Conservation (phyloP, 2,888 invertebrate species). For the Ptilodon capucinus region DNA sequence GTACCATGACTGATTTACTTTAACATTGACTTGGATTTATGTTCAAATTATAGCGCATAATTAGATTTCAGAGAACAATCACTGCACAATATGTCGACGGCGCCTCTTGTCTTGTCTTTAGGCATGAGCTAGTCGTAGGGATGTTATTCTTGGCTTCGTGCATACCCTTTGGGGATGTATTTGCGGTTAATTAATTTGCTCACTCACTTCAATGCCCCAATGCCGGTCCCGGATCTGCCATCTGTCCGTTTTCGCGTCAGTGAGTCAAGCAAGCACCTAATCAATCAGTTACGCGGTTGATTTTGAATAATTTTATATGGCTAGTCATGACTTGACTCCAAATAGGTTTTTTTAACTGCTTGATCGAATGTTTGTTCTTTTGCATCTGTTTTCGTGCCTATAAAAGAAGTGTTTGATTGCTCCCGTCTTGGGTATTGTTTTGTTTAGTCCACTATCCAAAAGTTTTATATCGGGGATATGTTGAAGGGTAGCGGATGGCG, state of each 20-base stretch:
- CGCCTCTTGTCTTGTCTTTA: conserved; percentile 7
- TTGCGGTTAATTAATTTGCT: conserved; percentile 56
- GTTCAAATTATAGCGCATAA: conserved; percentile 42
- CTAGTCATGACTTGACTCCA: conserved; percentile 47
- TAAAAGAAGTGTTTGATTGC: neutral
- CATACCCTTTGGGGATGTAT: conserved; percentile 31
- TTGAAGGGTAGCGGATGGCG: conserved; percentile 48
- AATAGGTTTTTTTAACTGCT: conserved; percentile 5
- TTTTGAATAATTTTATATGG: conserved; percentile 46
- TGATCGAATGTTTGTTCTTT: conserved; percentile 28
- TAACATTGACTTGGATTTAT: conserved; percentile 43
- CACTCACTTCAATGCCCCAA: conserved; percentile 40
- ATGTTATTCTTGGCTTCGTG: conserved; percentile 37
- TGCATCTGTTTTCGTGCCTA: conserved; percentile 13
- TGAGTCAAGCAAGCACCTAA: conserved; percentile 50
- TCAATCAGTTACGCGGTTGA: conserved; percentile 59
- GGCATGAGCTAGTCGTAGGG: conserved; percentile 23
- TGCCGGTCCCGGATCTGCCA: conserved; percentile 22
- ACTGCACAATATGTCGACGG: conserved; percentile 20
- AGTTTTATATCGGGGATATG: conserved; percentile 52
- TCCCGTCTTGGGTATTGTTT: conserved; percentile 15
- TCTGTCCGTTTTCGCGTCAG: conserved; percentile 52
- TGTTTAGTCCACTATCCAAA: conserved; percentile 24
- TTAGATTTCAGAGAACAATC: conserved; percentile 39
- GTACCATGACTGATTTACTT: conserved; percentile 46